Evolutionary conservation across 1,140 invertebrate genomes (phyloP).

Genomic region (Caenorhabditis inopinata): DNA sequence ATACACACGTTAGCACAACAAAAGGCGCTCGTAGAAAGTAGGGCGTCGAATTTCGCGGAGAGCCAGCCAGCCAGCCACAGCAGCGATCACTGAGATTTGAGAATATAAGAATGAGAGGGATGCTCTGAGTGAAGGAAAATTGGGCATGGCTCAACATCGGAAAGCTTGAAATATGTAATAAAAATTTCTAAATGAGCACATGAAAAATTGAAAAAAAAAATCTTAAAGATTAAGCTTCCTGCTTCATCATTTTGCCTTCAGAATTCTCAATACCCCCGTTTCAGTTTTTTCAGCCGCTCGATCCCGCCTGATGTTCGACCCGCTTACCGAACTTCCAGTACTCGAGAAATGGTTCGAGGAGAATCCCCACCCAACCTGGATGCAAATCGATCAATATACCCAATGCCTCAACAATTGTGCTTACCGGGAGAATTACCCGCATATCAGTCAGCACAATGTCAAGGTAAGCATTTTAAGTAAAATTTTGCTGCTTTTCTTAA

Average conservation of each 20-base stretch:
- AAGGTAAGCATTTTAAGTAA: constrained; percentile 35
- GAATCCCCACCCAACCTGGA: constrained; percentile 65
- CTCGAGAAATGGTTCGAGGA: constrained; percentile 63
- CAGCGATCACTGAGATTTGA: no score
- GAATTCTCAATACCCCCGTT: neutral
- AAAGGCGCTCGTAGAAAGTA: neutral
- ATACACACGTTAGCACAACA: neutral
- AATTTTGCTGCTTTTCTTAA: neutral
- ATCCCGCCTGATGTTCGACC: constrained; percentile 66
- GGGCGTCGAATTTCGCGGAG: neutral
- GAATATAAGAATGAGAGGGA: no score
- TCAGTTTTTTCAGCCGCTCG: constrained; percentile 49
- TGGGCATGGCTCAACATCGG: no score
- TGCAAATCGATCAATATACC: constrained; percentile 65
- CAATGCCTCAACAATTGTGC: constrained; percentile 55
- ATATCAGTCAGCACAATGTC: constrained; percentile 63
- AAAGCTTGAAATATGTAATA: no score
- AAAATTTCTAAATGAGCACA: no score
- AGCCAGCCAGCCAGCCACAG: no score
- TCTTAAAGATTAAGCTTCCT: no score
- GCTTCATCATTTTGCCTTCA: no score
- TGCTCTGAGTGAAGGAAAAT: no score
- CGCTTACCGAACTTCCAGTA: constrained; percentile 60
- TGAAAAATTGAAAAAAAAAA: no score
- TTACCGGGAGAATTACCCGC: constrained; percentile 64